A percentile compares a stretch with the other conserved stretches of the same genome.
Evolutionary conservation across 2,888 invertebrate species (phyloP).

Genomic region (Pogonocherus hispidulus): DNA sequence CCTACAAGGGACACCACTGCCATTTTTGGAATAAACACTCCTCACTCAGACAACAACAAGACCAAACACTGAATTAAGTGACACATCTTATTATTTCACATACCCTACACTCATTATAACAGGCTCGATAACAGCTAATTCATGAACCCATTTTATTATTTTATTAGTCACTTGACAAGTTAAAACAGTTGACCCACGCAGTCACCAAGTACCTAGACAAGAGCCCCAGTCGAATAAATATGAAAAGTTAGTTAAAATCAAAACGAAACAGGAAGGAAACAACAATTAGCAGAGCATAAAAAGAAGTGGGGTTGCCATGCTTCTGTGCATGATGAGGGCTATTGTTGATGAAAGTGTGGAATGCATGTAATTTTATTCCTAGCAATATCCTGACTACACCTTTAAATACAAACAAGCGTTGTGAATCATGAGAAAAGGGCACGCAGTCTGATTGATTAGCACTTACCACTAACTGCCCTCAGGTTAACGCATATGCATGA

Average conservation of each 20-base stretch:
- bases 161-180: constrained; percentile 44
- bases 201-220: constrained; percentile 5
- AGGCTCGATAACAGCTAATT: no score
- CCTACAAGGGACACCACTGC: constrained; percentile 67
- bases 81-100: constrained; percentile 43
- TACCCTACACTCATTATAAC: constrained; percentile 39
- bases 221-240: constrained; percentile 37
- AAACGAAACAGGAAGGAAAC: constrained; percentile 67
- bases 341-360: constrained; percentile 28
- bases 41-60: constrained; percentile 30
- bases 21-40: constrained; percentile 50
- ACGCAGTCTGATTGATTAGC: not conserved
- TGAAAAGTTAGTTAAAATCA: constrained; percentile 51
- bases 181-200: constrained; percentile 26
- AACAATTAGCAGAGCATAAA: constrained; percentile 65
- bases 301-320: constrained; percentile 34
- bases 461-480: not conserved
- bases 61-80: constrained; percentile 37
- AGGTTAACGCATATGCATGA: no score
- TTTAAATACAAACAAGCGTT: constrained; percentile 19
- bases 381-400: constrained; percentile 29
- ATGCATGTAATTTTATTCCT: constrained; percentile 27
- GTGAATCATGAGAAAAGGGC: constrained; percentile 9
- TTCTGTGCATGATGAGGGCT: constrained; percentile 12
- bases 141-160: constrained; percentile 44